Base-by-base conservation (phyloP, 2,113 vertebrate species). In the Neolamprologus sp. region DNA sequence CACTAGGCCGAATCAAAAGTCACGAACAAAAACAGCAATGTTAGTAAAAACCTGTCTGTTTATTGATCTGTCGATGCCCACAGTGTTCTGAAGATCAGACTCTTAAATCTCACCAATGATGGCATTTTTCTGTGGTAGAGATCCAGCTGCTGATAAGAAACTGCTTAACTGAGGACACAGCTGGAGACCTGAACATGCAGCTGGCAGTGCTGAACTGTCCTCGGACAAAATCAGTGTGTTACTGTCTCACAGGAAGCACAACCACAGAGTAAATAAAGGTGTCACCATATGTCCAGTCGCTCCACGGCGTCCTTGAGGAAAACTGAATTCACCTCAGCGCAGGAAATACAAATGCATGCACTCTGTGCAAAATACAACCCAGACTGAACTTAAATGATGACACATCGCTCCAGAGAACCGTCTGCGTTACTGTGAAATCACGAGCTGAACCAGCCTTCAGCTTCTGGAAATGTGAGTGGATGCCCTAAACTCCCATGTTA, bases 211-310 rank as follows among this genome's bases (percentile, higher is more conserved):
- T 30, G 49, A 60, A 11, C 23, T 4, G 23, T 57, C 68, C 68
- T 83, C 9, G 7, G 40, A 63, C 40, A 30, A 21, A 3, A 73
- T 4, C 21, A 9, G n/a, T 4, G 16, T 28, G 5, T 80, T 37
- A 0, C 16, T 16, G 78, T 82, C 85, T 82, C 68, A 9, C 19
- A 82, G 68, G 68, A 28, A 12, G 17, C 3, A 28, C 13, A 49
- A 75, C 23, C 73, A 47, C 35, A 9, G 16, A 6, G 79, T 47
- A 37, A 75, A 23, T 81, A 63, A 75, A 86, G 53, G 55, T 55
- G 79, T 71, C 23, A 13, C 51, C 82, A 85, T 40, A 75, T 65
- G 82, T 82, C 33, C 71, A 5, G 19, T 9, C 35, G 1, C 42
- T 47, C 17, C 11, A 16, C 16, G 1, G 30, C 4, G 80, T 30